These are phyloP conservation scores for Diachasmimorpha longicaudata DNA, from an alignment of 1,140 invertebrate species.

Conservation along the genomic window DNA sequence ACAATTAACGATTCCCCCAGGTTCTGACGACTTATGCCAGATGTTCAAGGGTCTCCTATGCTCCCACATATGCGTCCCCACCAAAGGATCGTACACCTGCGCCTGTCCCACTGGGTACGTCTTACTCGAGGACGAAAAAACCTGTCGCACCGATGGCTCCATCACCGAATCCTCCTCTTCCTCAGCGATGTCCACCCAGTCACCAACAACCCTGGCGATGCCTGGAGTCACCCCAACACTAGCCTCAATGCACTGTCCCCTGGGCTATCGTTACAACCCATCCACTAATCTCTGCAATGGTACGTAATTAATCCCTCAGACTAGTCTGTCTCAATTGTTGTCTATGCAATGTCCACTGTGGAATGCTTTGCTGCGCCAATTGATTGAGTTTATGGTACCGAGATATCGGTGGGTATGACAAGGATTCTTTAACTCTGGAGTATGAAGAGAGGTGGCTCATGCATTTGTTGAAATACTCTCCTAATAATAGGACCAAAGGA, in stretches of 20 bases:
- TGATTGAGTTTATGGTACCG: not conserved
- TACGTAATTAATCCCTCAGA: constrained; percentile 48
- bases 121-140: constrained; percentile 70
- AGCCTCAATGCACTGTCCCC: constrained; percentile 60
- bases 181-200: constrained; percentile 24
- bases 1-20: not conserved
- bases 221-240: constrained; percentile 31
- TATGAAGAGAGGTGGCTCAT: constrained; percentile 71
- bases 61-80: constrained; percentile 75
- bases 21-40: constrained; percentile 69
- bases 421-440: constrained; percentile 50
- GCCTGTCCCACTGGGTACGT: constrained; percentile 75
- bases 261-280: constrained; percentile 70
- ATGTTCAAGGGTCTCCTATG: constrained; percentile 72
- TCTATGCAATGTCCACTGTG: constrained; percentile 14
- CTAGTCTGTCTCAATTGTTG: not conserved
- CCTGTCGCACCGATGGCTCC: constrained; percentile 63
- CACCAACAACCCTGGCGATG: constrained; percentile 25
- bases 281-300: constrained; percentile 72
- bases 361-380: not conserved
- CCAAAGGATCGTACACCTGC: constrained; percentile 74
- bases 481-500: constrained; percentile 22
- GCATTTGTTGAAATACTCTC: constrained; percentile 60
- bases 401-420: constrained; percentile 68
- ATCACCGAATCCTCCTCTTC: constrained; percentile 57